A percentile compares a stretch with the other conserved stretches of the same genome.
Conservation (phyloP, 2,888 invertebrate genomes). For the Xestia c-nigrum region DNA sequence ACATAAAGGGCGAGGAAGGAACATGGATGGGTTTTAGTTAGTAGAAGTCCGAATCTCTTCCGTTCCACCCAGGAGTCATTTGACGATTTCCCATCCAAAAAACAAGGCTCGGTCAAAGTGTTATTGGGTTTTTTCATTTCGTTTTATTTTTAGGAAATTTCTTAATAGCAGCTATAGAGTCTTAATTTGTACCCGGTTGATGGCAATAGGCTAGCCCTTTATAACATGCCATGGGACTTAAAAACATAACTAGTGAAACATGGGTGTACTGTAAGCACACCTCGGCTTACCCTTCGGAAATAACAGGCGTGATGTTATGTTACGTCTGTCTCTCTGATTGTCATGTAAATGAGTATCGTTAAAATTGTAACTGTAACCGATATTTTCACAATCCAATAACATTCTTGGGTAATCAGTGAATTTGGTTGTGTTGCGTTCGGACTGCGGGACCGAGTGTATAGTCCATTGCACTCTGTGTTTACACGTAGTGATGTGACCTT, state of each 20-base stretch:
- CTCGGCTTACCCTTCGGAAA: not conserved
- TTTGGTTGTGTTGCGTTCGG: constrained; percentile 13
- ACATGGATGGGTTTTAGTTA: no score
- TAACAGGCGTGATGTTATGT: not conserved
- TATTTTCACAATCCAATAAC: constrained; percentile 40
- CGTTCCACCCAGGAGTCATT: no score
- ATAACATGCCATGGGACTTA: not conserved
- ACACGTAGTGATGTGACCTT: constrained; percentile 29
- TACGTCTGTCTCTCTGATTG: not conserved
- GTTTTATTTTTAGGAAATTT: no score
- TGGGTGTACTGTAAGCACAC: not conserved
- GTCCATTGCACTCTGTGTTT: constrained; percentile 31
- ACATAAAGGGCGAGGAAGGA: no score
- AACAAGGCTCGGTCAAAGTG: not conserved
- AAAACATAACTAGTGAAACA: not conserved
- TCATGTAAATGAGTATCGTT: not conserved
- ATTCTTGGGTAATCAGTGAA: constrained; percentile 45
- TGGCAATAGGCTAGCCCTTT: not conserved
- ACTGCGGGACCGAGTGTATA: constrained; percentile 6
- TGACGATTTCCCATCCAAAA: no score
- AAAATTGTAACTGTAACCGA: not conserved
- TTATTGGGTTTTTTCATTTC: not conserved
- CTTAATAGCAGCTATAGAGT: not conserved
- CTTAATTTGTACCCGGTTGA: not conserved
- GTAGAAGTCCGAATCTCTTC: no score